phyloP scores from a whole-genome alignment of 2,113 vertebrate species.

The Riparia riparia region DNA sequence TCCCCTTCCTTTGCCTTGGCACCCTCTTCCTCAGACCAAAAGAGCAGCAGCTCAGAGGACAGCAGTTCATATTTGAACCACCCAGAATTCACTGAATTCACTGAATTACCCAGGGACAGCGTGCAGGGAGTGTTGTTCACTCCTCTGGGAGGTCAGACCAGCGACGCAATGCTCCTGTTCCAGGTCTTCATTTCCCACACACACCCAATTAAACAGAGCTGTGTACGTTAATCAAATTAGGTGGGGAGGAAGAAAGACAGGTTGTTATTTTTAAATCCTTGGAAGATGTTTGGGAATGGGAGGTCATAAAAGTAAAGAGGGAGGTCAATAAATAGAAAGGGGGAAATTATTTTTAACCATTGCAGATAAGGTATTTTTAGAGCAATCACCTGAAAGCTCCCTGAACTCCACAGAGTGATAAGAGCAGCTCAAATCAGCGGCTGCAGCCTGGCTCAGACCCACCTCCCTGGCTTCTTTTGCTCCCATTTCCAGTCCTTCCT shows the following conservation, averaged over 20 bases:
- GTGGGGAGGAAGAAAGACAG: neutral
- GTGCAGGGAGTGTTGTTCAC: neutral
- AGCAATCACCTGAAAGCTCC: conserved; percentile 56
- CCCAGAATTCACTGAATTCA: neutral
- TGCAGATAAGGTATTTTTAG: conserved; percentile 62
- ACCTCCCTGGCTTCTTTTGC: neutral
- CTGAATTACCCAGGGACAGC: neutral
- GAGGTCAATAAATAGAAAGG: conserved; percentile 49
- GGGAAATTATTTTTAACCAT: conserved; percentile 53
- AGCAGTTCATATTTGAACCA: neutral
- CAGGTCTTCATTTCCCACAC: neutral
- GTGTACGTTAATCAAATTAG: neutral
- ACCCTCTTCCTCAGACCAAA: neutral
- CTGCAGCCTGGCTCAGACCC: neutral
- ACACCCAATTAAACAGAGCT: neutral
- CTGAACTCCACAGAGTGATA: neutral
- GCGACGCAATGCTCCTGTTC: neutral
- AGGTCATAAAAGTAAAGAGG: conserved; percentile 14
- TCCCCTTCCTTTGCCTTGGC: neutral
- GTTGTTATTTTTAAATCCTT: conserved; percentile 27
- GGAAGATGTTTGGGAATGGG: neutral
- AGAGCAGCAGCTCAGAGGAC: neutral
- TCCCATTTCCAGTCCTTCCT: neutral
- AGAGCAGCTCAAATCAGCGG: neutral
- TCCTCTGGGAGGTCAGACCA: neutral